These are phyloP conservation scores for Athrips mouffetella DNA, from an alignment of 2,888 invertebrate genomes.

Conservation along the genomic window DNA sequence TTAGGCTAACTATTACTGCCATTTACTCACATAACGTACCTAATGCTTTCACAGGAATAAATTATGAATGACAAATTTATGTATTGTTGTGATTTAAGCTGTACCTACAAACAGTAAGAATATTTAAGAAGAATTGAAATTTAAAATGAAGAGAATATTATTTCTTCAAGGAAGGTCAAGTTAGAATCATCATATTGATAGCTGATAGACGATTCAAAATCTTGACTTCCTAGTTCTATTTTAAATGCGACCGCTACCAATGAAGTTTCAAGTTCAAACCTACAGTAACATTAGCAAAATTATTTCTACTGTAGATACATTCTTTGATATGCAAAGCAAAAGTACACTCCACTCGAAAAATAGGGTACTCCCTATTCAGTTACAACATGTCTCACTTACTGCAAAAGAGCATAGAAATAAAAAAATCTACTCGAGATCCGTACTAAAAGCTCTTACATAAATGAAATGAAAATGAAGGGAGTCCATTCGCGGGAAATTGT, in stretches of 20 bases:
- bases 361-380: slow-evolving; percentile 1
- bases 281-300: neutral
- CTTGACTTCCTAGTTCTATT: too few relatives aligned
- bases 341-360: neutral
- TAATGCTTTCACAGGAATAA: too few relatives aligned
- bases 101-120: too few relatives aligned
- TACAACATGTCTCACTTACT: slow-evolving; percentile 1
- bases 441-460: slow-evolving; percentile 9
- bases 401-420: slow-evolving; percentile 1
- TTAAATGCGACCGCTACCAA: too few relatives aligned
- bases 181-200: neutral
- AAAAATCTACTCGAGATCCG: neutral
- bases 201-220: too few relatives aligned
- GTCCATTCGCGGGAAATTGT: slow-evolving; percentile 39
- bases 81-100: too few relatives aligned
- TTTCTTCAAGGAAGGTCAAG: too few relatives aligned
- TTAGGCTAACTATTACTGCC: too few relatives aligned
- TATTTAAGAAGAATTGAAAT: too few relatives aligned
- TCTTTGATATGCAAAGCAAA: neutral
- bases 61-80: too few relatives aligned
- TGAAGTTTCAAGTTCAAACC: neutral
- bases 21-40: too few relatives aligned
- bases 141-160: too few relatives aligned
- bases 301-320: neutral
- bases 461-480: slow-evolving; percentile 19